Percentiles rank a stretch among this genome's conserved stretches.
These are phyloP conservation scores for Idaea dimidiata DNA, from an alignment of 2,888 invertebrate genomes.

Conservation along the genomic window DNA sequence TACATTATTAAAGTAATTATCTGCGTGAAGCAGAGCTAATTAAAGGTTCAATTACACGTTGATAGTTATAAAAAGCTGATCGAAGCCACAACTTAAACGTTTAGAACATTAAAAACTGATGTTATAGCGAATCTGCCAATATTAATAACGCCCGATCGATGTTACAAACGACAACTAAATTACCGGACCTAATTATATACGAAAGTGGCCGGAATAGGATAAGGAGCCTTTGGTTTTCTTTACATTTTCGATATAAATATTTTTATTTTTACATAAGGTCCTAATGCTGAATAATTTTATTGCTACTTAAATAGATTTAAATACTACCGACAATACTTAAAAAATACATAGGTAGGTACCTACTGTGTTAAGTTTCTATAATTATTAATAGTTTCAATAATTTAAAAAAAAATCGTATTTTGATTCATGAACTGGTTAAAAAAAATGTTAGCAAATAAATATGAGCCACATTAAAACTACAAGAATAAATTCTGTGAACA, in stretches of 20 bases:
- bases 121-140: constrained; percentile 22
- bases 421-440: background rate
- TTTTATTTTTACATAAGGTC: background rate
- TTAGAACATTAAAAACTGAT: constrained; percentile 6
- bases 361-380: background rate
- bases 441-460: background rate
- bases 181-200: constrained; percentile 43
- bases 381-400: background rate
- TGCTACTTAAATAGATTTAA: background rate
- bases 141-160: constrained; percentile 15
- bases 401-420: background rate
- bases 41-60: background rate
- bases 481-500: too few species aligned
- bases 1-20: too few species aligned
- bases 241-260: background rate
- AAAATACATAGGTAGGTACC: background rate
- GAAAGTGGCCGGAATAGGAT: constrained; percentile 43
- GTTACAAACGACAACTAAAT: constrained; percentile 52
- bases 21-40: too few species aligned
- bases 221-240: constrained; percentile 32
- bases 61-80: background rate
- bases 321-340: background rate
- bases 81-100: background rate
- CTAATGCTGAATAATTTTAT: background rate
- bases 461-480: too few species aligned